Percentiles rank a stretch among this genome's conserved stretches.
phyloP scores from a whole-genome alignment of 2,888 invertebrate species.

The Acrobasis suavella region DNA sequence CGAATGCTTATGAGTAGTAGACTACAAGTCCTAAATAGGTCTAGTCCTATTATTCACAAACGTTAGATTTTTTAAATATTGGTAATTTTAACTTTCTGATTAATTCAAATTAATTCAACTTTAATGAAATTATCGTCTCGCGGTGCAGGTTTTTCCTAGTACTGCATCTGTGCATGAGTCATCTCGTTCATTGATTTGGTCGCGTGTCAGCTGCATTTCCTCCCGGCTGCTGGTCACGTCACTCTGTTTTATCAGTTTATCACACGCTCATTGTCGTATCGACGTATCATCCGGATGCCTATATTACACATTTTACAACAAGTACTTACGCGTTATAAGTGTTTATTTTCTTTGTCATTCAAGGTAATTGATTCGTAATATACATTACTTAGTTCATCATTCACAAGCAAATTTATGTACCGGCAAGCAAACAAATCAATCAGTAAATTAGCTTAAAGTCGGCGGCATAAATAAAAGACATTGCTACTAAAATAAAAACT shows the following conservation, averaged over 20 bases:
- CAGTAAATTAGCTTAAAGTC: not conserved
- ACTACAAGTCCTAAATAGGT: too few relatives aligned
- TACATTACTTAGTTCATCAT: too few relatives aligned
- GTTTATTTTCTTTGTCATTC: not conserved
- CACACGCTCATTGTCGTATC: slow-evolving; percentile 23
- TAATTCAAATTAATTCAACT: too few relatives aligned
- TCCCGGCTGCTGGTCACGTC: slow-evolving; percentile 11
- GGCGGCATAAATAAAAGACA: too few relatives aligned
- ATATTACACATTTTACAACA: slow-evolving; percentile 19
- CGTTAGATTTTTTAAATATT: too few relatives aligned
- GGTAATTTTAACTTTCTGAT: too few relatives aligned
- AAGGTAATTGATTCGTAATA: not conserved
- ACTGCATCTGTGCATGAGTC: slow-evolving; percentile 9
- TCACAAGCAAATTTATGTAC: too few relatives aligned
- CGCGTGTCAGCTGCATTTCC: slow-evolving; percentile 23
- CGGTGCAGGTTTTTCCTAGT: not conserved
- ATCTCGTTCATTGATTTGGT: slow-evolving; percentile 19
- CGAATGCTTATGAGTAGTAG: too few relatives aligned
- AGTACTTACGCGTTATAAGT: not conserved
- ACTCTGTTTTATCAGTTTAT: slow-evolving; percentile 20
- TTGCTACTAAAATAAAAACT: too few relatives aligned
- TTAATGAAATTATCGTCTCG: too few relatives aligned
- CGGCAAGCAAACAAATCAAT: not conserved
- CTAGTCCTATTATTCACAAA: too few relatives aligned
- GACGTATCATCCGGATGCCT: slow-evolving; percentile 21